phyloP scores from a whole-genome alignment of 2,888 invertebrate species.

The Vandiemenella viatica region DNA sequence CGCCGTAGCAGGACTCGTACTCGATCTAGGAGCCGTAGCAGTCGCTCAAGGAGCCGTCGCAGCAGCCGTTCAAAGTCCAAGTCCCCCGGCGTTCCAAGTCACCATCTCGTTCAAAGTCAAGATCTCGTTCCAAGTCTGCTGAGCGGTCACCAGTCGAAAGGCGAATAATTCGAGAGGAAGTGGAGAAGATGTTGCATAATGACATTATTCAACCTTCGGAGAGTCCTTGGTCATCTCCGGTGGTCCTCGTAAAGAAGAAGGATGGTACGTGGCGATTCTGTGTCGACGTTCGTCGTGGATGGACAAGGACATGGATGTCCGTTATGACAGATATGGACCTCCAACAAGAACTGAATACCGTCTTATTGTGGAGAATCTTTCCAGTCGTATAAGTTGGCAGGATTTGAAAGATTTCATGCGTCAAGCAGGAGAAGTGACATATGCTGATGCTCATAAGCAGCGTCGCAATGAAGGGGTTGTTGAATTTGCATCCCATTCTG shows the following conservation, averaged over 20 bases:
- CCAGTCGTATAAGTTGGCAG: slow-evolving; percentile 97
- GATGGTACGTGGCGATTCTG: no score
- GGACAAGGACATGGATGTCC: no score
- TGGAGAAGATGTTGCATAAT: no score
- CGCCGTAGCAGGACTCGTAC: slow-evolving; percentile 33
- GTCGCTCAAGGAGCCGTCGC: slow-evolving; percentile 36
- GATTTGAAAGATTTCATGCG: slow-evolving; percentile 99
- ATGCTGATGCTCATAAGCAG: slow-evolving; percentile 95
- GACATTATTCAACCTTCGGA: no score
- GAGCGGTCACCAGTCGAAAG: slow-evolving; percentile 43
- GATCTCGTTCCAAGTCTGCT: slow-evolving; percentile 27
- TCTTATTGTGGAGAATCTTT: slow-evolving; percentile 92
- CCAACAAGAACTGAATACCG: slow-evolving; percentile 95
- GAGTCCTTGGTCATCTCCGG: no score
- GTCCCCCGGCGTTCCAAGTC: slow-evolving; percentile 63
- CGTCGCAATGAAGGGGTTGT: slow-evolving; percentile 94
- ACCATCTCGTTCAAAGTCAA: slow-evolving; percentile 48
- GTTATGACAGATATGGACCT: slow-evolving; percentile 76
- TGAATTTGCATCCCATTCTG: slow-evolving; percentile 87
- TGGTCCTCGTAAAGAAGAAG: no score
- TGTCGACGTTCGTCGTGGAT: no score
- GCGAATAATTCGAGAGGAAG: no score
- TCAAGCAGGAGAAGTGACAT: slow-evolving; percentile 97
- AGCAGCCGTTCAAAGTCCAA: slow-evolving; percentile 48
- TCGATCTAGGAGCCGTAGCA: slow-evolving; percentile 34